A percentile compares a stretch with the other conserved stretches of the same genome.
phyloP scores from a whole-genome alignment of 2,113 vertebrate genomes.

The Leucoraja erinaceus region DNA sequence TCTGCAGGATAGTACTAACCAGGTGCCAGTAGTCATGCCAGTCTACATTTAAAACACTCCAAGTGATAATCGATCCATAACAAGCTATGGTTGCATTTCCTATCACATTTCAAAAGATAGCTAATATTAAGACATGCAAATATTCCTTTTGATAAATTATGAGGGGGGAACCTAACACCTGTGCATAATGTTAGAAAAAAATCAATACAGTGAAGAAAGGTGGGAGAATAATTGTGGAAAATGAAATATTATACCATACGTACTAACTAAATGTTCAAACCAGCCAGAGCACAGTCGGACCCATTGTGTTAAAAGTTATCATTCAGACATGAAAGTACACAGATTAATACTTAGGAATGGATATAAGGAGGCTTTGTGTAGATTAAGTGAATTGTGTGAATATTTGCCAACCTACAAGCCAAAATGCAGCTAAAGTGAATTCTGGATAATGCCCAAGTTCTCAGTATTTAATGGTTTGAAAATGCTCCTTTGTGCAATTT shows the following conservation, averaged over 20 bases:
- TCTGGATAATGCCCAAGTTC: background rate
- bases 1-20: too few species aligned
- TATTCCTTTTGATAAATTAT: background rate
- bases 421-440: background rate
- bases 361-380: background rate
- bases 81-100: background rate
- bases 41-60: too few species aligned
- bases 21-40: too few species aligned
- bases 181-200: background rate
- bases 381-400: constrained; percentile 5
- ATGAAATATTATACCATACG: background rate
- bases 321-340: background rate
- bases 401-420: background rate
- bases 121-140: background rate
- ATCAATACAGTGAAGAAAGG: background rate
- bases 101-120: background rate
- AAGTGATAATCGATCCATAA: too few species aligned
- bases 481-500: background rate
- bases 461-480: background rate
- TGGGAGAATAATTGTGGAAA: background rate
- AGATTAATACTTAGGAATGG: background rate
- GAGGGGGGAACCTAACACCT: too few species aligned
- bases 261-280: background rate
- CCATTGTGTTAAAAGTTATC: background rate
- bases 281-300: background rate